Base-by-base conservation (phyloP, 2,888 invertebrate genomes). In the Polietes domitor region DNA sequence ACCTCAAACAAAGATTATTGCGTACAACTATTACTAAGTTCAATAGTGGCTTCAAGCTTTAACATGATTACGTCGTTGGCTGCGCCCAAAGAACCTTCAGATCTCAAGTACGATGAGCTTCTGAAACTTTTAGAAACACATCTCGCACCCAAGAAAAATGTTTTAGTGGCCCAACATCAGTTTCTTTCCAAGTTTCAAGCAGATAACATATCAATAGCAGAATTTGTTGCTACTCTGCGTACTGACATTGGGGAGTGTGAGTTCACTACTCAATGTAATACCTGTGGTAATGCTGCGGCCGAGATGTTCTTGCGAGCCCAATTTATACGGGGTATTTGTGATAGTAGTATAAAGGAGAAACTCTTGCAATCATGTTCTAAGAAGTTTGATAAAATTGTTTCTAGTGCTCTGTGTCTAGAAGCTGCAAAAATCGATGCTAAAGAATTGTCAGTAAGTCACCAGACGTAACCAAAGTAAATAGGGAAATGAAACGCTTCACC, bases 391-490 rank as follows among this genome's bases (percentile, higher is more conserved):
- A 26, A 77, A 15, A 47, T 61, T 26, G 47, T 78, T 2, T 1
- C 70, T 68, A 77, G 63, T 41, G 70, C 79, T n/a, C 1, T 80
- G 4, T 63, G 61, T 2, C 55, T 79, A 43, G 79, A 85, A 79
- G 70, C 73, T 5, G 81, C 82, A 2, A 65, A 77, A 55, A 50
- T 37, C 15, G 47, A 81, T 71, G 26, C 58, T 15, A 70, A 53
- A n/a, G 37, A 68, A 53, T 50, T 68, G 12, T 3, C 26, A n/a
- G n/a, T n/a, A n/a, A n/a, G n/a, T n/a, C 15, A 32, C 6, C 47
- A 5, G 17, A 73, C 32, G 58, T 41, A 7, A 58, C 58, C 21
- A 41, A 53, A 72, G 32, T n/a, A 43, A n/a, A n/a, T n/a, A n/a
- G n/a, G n/a, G n/a, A n/a, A n/a, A n/a, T n/a, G n/a, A n/a, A n/a